Evolutionary conservation across 1,140 invertebrate genomes (phyloP).

Genomic region (Tetranychus cinnabarinus): DNA sequence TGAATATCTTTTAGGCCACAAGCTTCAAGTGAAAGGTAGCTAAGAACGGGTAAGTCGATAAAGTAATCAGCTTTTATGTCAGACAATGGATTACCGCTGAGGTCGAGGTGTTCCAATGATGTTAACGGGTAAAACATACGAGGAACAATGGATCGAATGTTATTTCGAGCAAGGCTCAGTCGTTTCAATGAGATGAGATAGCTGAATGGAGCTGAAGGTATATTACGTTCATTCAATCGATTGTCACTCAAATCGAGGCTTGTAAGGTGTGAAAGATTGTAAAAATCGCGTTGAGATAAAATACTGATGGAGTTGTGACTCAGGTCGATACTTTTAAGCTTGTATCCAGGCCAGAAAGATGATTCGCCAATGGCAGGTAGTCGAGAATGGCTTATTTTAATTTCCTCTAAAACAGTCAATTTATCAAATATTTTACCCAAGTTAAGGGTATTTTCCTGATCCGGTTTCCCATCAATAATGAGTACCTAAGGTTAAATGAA

Average conservation of each 20-base stretch:
- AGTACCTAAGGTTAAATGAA: neutral
- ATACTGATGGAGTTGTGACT: conserved; percentile 48
- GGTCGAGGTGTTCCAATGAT: conserved; percentile 38
- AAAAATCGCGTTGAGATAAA: conserved; percentile 26
- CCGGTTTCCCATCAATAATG: neutral
- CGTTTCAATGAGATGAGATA: conserved; percentile 34
- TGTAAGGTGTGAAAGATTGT: conserved; percentile 21
- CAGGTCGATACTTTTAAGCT: conserved; percentile 40
- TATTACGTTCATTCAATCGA: conserved; percentile 20
- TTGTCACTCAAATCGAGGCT: conserved; percentile 25
- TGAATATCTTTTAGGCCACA: conserved; percentile 14
- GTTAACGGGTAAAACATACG: conserved; percentile 38
- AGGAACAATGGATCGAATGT: conserved; percentile 37
- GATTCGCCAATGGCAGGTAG: conserved; percentile 48
- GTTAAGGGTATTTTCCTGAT: conserved; percentile 24
- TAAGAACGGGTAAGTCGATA: conserved; percentile 21
- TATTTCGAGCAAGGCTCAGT: conserved; percentile 42
- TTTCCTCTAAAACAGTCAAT: conserved; percentile 39
- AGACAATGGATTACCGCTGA: conserved; percentile 44
- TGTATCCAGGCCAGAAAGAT: conserved; percentile 46
- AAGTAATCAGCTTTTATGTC: conserved; percentile 35
- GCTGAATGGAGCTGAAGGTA: conserved; percentile 41
- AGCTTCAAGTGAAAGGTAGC: conserved; percentile 34
- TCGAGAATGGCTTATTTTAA: conserved; percentile 46
- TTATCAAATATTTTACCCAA: conserved; percentile 44